phyloP scores from a whole-genome alignment of 2,113 vertebrate genomes.

The Scatophagus argus region DNA sequence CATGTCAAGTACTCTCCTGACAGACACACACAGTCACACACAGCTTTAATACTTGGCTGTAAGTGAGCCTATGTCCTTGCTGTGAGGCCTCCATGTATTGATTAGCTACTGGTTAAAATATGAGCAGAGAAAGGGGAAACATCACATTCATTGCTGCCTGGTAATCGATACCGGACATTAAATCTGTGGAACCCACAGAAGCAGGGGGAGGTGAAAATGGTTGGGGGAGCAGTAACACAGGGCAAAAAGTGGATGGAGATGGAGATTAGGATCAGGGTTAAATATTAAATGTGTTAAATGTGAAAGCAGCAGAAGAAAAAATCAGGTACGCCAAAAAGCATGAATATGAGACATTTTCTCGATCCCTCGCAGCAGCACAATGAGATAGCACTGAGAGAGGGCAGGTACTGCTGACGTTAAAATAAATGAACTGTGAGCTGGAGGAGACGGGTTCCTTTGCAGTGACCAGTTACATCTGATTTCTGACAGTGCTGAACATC shows the following conservation, averaged over 20 bases:
- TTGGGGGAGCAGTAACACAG: neutral
- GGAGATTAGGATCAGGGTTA: slow-evolving; percentile 13
- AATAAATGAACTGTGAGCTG: neutral
- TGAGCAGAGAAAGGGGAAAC: slow-evolving; percentile 51
- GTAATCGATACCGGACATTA: slow-evolving; percentile 55
- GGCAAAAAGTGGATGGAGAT: neutral
- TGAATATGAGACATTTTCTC: neutral
- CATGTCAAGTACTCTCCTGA: neutral
- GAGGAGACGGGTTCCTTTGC: too few species aligned
- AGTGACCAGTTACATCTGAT: too few species aligned
- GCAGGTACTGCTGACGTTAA: too few species aligned
- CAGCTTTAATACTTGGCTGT: neutral
- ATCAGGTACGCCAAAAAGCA: neutral
- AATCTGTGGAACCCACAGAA: slow-evolving; percentile 37
- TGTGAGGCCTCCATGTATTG: slow-evolving; percentile 52
- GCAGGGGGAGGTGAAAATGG: slow-evolving; percentile 23
- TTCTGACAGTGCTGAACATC: too few species aligned
- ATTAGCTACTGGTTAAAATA: slow-evolving; percentile 68
- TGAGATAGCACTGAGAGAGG: neutral
- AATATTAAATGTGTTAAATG: slow-evolving; percentile 34
- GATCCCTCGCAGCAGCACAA: neutral
- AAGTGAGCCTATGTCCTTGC: slow-evolving; percentile 45
- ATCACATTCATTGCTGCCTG: slow-evolving; percentile 53
- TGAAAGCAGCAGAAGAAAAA: neutral
- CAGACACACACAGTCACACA: slow-evolving; percentile 9